Percentiles rank a stretch among this genome's conserved stretches.
These are phyloP conservation scores for Eonycteris spelaea DNA, from an alignment of 2,113 vertebrate genomes.

Conservation along the genomic window DNA sequence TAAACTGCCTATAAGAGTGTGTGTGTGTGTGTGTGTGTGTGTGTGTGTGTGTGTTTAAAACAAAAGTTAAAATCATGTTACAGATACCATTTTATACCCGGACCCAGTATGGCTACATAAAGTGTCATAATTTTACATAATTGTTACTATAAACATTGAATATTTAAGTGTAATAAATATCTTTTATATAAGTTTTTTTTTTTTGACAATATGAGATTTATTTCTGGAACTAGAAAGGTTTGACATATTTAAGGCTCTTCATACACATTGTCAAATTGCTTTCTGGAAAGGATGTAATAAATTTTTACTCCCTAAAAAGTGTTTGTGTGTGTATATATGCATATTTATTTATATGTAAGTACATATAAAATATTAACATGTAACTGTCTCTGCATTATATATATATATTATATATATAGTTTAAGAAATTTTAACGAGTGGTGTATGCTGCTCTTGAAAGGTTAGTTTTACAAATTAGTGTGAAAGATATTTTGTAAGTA, in stretches of 20 bases:
- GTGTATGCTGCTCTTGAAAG: background rate
- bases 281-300: background rate
- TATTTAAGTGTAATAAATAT: background rate
- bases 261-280: background rate
- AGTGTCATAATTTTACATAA: background rate
- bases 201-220: background rate
- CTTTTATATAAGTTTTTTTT: background rate
- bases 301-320: background rate
- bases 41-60: background rate
- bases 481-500: slow-evolving; percentile 9
- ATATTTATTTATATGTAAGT: background rate
- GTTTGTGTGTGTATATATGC: background rate
- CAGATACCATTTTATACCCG: background rate
- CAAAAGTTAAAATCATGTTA: background rate
- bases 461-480: background rate
- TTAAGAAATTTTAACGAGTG: background rate
- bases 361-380: background rate
- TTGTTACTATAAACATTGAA: background rate
- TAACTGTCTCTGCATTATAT: background rate
- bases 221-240: background rate
- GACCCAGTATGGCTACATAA: background rate
- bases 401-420: background rate
- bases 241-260: background rate
- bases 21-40: background rate
- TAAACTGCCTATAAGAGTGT: background rate